Evolutionary conservation across 2,797 vertebrate species (phyloP), one percentile per base, ranked within the genome.

Genomic region (Sebastes umbrosus): DNA sequence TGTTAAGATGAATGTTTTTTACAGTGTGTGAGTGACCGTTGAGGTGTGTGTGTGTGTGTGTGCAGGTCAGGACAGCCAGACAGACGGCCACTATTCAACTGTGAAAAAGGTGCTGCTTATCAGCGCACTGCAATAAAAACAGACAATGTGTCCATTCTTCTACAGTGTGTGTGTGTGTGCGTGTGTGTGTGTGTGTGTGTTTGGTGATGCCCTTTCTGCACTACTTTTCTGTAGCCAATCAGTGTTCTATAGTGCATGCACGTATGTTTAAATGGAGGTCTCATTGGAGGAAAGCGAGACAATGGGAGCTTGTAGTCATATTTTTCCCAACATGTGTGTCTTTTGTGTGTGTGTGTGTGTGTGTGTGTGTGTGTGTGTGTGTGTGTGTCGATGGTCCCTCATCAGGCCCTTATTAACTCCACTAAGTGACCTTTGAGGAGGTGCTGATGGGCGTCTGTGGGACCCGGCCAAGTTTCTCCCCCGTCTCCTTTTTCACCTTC

Each of bases 391-490:
- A 80, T 78, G 77, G 81, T 94, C 94, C 90, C 80, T 96, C 94
- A 87, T 95, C 95, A 87, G 88, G 85, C 87, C 84, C 93, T 96
- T 93, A 96, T 96, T 96, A 96, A 94, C 89, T 87, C 83, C 82
- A 79, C 83, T 88, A 93, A 93, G 92, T 93, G 94, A 96, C 94
- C 95, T 96, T 95, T 96, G 86, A 94, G 72, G 88, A 92, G 90
- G 90, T 92, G 94, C 88, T 95, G 95, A 96, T 84, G 88, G 89
- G 82, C 72, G 69, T 77, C 79, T 80, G 80, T 89, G 77, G 77
- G 85, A 69, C 58, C 9, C 20, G 36, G 90, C 92, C 91, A 93
- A 85, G 69, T 82, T 73, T 87, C 76, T 83, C 69, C 70, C 57
- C 20, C 2, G 10, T 82, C 84, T 85, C 73, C 25, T 46, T 76